Base-by-base conservation (phyloP, 2,888 invertebrate genomes). In the Tetranychus piercei region DNA sequence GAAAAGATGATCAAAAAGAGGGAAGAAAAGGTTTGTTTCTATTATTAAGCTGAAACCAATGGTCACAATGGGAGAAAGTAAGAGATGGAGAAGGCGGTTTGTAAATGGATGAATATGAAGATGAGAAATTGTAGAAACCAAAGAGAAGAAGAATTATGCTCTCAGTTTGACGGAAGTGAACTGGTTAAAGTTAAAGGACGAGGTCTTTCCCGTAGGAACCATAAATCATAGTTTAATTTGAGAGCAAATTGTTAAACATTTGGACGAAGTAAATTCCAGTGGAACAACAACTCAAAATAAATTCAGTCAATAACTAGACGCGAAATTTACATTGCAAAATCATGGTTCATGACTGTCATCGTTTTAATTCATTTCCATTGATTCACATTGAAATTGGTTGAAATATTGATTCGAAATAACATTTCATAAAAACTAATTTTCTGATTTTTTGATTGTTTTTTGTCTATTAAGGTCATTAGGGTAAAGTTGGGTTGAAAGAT, bases 141-240 rank as follows among this genome's bases (percentile, higher is more conserved):
- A 15, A 15, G 15, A 2, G 55, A 1, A 55, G 55, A 55, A 55
- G 55, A 55, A 34, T 1, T 1, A 34, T 34, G 34, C 34, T 34
- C 34, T 55, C 11, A 55, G 55, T 15, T 55, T 55, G 55, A 55
- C 55, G 55, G 55, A 55, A 55, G 55, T 55, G 15, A 55, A 55
- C 55, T 55, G 55, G 55, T 55, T 55, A 55, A 55, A 55, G 15
- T 15, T 9, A 15, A 55, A 55, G 55, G 55, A 55, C 55, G 15
- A 55, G 55, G 55, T 55, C 55, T 55, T 15, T 55, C 55, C 55
- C 55, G 55, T 55, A 55, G 55, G 55, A 55, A 55, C 55, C 55
- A 55, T 55, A 55, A 55, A 55, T 55, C 55, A 55, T 55, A 55
- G 55, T 55, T 55, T 55, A 55, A 55, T 55, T 55, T 55, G 55